Conservation (phyloP, 1,140 invertebrate species). For the Anadara kagoshimensis region DNA sequence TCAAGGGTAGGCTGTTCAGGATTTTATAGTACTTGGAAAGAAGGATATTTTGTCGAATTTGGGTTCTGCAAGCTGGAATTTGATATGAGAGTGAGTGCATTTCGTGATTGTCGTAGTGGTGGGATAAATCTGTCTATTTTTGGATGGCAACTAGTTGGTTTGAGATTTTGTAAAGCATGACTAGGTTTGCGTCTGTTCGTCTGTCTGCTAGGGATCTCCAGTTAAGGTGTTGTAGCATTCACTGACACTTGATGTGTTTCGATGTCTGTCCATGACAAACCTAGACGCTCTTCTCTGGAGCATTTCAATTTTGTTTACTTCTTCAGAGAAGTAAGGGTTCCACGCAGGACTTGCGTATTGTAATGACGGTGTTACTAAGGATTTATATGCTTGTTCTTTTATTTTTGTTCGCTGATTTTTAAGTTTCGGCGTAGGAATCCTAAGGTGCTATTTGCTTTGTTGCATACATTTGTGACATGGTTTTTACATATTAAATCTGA, state of each 20-base stretch:
- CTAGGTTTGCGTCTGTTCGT: no score
- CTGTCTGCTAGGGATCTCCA: no score
- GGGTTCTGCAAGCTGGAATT: no score
- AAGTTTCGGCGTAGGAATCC: no score
- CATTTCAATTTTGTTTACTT: conserved; percentile 39
- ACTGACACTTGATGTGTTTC: neutral
- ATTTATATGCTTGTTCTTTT: conserved; percentile 36
- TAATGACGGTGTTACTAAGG: conserved; percentile 24
- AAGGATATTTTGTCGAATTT: no score
- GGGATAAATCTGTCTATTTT: no score
- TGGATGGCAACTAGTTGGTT: no score
- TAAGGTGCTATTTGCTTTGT: conserved; percentile 24
- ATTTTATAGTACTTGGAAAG: no score
- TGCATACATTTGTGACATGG: conserved; percentile 17
- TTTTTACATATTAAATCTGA: conserved; percentile 18
- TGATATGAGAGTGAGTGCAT: no score
- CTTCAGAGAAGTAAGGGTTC: conserved; percentile 17
- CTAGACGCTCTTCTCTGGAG: conserved; percentile 48
- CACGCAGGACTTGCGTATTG: conserved; percentile 34
- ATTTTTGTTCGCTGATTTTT: conserved; percentile 10
- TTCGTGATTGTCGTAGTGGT: no score
- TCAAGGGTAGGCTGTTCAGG: neutral
- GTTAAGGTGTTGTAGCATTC: no score
- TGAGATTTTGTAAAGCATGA: no score
- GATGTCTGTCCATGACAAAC: neutral